Conservation (phyloP, 2,888 invertebrate species). For the Cerastis rubricosa region DNA sequence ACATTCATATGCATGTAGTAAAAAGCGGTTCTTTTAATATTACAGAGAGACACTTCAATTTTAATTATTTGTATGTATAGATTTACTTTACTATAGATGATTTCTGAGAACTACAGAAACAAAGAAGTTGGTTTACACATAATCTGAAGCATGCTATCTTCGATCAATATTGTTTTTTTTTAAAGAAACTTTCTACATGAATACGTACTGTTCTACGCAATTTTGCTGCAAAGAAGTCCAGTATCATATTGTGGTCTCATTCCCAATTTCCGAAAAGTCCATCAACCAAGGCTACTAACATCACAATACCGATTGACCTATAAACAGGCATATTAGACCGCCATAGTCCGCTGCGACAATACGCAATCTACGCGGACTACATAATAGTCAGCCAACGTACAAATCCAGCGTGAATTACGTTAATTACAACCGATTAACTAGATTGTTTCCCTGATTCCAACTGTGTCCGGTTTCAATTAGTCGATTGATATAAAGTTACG, state of each 20-base stretch:
- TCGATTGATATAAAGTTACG: slow-evolving; percentile 52
- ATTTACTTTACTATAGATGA: neutral
- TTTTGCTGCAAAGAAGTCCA: neutral
- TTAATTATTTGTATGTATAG: too few species aligned
- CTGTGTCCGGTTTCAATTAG: slow-evolving; percentile 61
- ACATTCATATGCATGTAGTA: too few species aligned
- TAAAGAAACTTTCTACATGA: neutral
- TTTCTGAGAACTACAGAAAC: neutral
- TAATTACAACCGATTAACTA: slow-evolving; percentile 62
- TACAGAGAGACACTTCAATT: too few species aligned
- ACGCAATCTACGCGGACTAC: slow-evolving; percentile 42
- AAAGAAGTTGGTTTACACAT: neutral
- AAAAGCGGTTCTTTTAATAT: too few species aligned
- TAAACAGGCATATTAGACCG: slow-evolving; percentile 23
- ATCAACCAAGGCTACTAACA: neutral
- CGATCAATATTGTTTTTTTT: too few species aligned
- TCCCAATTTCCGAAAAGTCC: slow-evolving; percentile 18
- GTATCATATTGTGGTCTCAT: neutral
- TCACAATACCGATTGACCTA: slow-evolving; percentile 40
- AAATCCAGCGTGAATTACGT: slow-evolving; percentile 54
- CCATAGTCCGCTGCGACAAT: slow-evolving; percentile 35
- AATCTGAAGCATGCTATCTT: neutral
- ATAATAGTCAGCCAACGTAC: slow-evolving; percentile 35
- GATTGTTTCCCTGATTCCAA: slow-evolving; percentile 62
- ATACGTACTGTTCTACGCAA: neutral